Conservation (phyloP, 2,113 vertebrate species). For the Mustela nigripes region DNA sequence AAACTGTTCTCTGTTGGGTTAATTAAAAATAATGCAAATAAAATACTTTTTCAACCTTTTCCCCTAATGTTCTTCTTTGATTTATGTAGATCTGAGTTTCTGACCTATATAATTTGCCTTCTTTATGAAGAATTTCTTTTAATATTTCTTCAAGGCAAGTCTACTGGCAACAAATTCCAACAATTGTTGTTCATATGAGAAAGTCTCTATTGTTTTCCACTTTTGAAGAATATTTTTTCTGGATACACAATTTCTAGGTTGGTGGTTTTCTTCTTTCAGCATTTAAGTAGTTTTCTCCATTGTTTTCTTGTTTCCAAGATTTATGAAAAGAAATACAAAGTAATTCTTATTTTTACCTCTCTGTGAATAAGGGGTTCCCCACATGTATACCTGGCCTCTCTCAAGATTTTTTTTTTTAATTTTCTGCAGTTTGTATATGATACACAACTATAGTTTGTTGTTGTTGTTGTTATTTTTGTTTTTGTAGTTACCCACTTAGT, state of each 20-base stretch:
- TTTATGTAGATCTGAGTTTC: not conserved
- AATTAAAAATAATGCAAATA: not conserved
- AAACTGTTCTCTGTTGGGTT: not conserved
- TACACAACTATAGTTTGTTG: not conserved
- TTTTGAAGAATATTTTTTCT: not conserved
- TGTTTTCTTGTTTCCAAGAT: not conserved
- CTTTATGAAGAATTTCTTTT: not conserved
- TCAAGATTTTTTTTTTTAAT: not conserved
- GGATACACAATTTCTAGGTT: not conserved
- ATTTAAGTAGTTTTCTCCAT: not conserved
- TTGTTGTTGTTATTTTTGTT: not conserved
- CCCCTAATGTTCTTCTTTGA: not conserved
- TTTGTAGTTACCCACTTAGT: no score
- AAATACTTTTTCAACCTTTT: not conserved
- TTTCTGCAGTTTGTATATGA: not conserved
- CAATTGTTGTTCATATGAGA: not conserved
- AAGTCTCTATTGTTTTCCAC: not conserved
- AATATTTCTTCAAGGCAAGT: not conserved
- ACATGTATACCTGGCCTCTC: not conserved
- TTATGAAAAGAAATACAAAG: not conserved
- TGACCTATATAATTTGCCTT: not conserved
- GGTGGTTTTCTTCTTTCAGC: not conserved
- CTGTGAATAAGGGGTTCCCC: not conserved
- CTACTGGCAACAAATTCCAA: not conserved
- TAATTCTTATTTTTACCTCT: not conserved